Conservation (phyloP, 2,888 invertebrate species). For the Leptinotarsa juncta region DNA sequence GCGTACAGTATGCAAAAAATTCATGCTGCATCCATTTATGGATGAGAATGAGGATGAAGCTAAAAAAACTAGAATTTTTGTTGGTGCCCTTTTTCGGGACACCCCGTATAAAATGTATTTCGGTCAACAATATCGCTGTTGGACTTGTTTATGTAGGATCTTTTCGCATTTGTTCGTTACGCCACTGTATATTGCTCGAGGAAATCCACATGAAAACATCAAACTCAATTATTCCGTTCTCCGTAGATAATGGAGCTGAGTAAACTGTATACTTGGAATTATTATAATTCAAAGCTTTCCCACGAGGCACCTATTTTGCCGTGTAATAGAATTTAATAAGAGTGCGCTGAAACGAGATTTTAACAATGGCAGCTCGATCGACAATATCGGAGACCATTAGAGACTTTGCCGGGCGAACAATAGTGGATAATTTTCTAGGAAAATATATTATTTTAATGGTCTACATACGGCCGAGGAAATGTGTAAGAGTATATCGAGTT, state of each 20-base stretch:
- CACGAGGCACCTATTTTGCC: conserved; percentile 31
- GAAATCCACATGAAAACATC: conserved; percentile 14
- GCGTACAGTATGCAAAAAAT: too few species aligned
- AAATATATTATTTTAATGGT: conserved; percentile 19
- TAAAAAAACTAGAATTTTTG: too few species aligned
- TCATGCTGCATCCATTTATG: too few species aligned
- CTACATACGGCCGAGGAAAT: background rate
- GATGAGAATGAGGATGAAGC: too few species aligned
- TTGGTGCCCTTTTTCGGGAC: too few species aligned
- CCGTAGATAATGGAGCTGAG: conserved; percentile 9
- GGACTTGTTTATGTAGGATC: background rate
- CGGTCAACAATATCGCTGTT: background rate
- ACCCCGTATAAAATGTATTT: background rate
- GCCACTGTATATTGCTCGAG: background rate
- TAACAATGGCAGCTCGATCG: conserved; percentile 28
- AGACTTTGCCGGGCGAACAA: conserved; percentile 15
- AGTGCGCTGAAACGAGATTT: conserved; percentile 33
- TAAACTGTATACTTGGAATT: conserved; percentile 27
- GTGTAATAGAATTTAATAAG: conserved; percentile 31
- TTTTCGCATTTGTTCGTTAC: background rate
- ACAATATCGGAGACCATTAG: conserved; percentile 13
- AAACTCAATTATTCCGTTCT: conserved; percentile 6
- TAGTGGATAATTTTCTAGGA: conserved; percentile 3
- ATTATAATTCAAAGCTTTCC: conserved; percentile 30
- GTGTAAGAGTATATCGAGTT: background rate